Percentiles rank a stretch among this genome's conserved stretches.
These are phyloP conservation scores for Falco berigora DNA, from an alignment of 2,797 vertebrate genomes.

Conservation along the genomic window DNA sequence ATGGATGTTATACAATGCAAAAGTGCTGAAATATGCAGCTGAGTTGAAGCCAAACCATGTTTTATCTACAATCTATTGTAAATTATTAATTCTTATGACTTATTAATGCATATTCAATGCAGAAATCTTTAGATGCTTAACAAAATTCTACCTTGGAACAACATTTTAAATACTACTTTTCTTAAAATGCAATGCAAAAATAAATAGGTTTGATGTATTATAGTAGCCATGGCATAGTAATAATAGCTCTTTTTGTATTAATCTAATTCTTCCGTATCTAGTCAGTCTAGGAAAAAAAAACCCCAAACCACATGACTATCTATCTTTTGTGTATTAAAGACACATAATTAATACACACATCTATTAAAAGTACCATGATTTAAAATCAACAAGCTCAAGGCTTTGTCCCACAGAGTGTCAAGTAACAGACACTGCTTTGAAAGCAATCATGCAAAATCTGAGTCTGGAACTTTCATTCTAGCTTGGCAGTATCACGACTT, in stretches of 20 bases:
- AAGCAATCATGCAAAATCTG: rapidly evolving
- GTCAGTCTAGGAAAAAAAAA: neutral
- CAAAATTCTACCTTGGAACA: neutral
- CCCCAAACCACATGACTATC: neutral
- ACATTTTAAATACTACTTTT: neutral
- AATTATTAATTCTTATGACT: slow-evolving; percentile 30
- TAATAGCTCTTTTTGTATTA: neutral
- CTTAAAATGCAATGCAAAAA: neutral
- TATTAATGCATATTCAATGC: neutral
- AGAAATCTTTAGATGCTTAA: neutral
- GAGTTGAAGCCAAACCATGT: neutral
- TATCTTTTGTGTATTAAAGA: neutral
- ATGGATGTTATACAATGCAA: neutral
- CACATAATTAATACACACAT: neutral
- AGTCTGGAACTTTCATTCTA: neutral
- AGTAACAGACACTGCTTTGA: neutral
- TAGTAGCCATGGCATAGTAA: neutral
- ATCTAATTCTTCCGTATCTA: neutral
- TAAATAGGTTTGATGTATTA: neutral
- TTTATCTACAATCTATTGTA: neutral
- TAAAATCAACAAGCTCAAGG: neutral
- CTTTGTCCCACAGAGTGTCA: neutral
- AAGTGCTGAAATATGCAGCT: neutral
- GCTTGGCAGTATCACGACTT: neutral
- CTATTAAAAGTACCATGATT: neutral